Evolutionary conservation across 2,113 vertebrate species (phyloP).

Genomic region (Hirundichthys speculiger): DNA sequence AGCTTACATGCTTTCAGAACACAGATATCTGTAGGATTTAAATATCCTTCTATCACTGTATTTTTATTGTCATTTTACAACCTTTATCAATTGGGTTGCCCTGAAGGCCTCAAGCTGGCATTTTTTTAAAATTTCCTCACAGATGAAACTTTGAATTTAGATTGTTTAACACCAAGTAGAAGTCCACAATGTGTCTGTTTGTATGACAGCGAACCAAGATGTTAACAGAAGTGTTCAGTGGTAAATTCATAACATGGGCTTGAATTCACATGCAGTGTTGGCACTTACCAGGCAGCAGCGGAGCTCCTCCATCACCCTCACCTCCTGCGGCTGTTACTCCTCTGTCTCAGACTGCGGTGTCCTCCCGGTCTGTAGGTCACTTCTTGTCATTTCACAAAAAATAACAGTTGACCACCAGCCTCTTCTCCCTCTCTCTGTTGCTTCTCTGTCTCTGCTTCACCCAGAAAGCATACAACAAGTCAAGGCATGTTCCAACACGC

Average conservation of each 20-base stretch:
- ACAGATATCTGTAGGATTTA: background rate
- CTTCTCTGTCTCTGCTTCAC: constrained; percentile 30
- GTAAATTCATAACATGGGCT: constrained; percentile 26
- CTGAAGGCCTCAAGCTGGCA: constrained; percentile 2
- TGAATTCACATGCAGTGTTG: constrained; percentile 17
- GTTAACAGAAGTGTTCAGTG: constrained; percentile 3
- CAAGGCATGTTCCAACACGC: constrained; percentile 82
- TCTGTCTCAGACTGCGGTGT: constrained; percentile 17
- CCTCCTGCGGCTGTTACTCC: background rate
- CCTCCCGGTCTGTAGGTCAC: constrained; percentile 35
- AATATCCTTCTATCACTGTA: constrained; percentile 7
- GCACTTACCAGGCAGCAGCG: constrained; percentile 52
- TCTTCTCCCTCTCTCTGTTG: constrained; percentile 19
- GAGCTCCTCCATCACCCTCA: constrained; percentile 21
- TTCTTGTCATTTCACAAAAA: constrained; percentile 53
- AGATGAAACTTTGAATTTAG: background rate
- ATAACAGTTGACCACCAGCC: constrained; percentile 51
- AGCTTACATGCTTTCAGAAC: constrained; percentile 21
- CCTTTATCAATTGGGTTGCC: background rate
- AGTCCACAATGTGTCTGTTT: constrained; percentile 1
- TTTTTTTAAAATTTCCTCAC: constrained; percentile 6
- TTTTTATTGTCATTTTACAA: constrained; percentile 10
- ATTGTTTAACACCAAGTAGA: constrained; percentile 6
- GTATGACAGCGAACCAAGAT: constrained; percentile 8
- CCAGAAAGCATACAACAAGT: constrained; percentile 77